These are phyloP conservation scores for Alosa sapidissima DNA, from an alignment of 2,797 vertebrate species.

Conservation along the genomic window DNA sequence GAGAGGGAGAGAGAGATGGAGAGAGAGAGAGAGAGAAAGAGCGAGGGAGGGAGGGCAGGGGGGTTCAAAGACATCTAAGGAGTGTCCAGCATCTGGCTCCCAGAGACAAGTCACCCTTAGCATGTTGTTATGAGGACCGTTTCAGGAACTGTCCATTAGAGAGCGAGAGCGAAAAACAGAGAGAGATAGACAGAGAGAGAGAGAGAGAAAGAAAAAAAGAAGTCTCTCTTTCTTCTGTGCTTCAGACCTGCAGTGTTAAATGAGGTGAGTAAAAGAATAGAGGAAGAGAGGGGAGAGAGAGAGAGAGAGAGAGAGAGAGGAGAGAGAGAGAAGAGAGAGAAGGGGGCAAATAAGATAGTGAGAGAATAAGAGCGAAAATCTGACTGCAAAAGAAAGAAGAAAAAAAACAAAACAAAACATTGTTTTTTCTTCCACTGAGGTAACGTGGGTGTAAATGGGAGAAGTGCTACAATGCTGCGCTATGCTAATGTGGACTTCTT, in stretches of 20 bases:
- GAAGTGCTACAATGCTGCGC: conserved; percentile 57
- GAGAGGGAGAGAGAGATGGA: not conserved
- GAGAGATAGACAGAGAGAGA: not conserved
- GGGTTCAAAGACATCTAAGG: conserved; percentile 46
- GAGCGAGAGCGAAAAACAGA: conserved; percentile 36
- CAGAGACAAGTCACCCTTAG: conserved; percentile 60
- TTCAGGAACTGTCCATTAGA: conserved; percentile 42
- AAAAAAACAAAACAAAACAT: conserved; percentile 58
- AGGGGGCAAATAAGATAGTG: not conserved
- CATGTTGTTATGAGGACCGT: conserved; percentile 43
- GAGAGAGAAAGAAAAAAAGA: not conserved
- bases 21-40: not conserved
- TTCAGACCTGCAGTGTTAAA: not conserved
- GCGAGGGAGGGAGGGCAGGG: conserved; percentile 53
- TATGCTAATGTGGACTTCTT: conserved; percentile 59
- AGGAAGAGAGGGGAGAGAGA: conserved; percentile 21
- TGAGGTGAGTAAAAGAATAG: conserved; percentile 46
- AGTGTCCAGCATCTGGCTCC: conserved; percentile 60
- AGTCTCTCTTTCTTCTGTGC: not conserved
- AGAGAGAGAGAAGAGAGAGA: not conserved
- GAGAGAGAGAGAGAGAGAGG: conserved; percentile 3
- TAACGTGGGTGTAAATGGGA: conserved; percentile 67
- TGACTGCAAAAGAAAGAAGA: conserved; percentile 36
- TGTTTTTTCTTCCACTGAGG: conserved; percentile 53
- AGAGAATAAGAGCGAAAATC: not conserved